Percentiles rank a stretch among this genome's conserved stretches.
Evolutionary conservation across 2,797 vertebrate genomes (phyloP).

Genomic region (Sarcophilus harrisii): DNA sequence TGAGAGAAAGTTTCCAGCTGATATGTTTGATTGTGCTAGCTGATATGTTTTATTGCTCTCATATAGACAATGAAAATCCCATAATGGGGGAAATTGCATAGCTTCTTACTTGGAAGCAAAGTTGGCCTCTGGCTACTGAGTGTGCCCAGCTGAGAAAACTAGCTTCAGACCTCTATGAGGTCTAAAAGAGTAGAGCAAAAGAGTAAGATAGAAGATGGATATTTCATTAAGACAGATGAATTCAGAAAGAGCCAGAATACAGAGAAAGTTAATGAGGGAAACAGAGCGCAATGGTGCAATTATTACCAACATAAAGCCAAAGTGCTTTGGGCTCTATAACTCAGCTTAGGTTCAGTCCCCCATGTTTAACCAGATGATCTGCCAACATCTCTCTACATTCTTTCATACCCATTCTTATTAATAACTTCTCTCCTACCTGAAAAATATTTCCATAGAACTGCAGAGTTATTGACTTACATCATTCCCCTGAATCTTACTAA

Average conservation of each 20-base stretch:
- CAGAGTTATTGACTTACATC: slow-evolving; percentile 30
- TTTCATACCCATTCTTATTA: slow-evolving; percentile 2
- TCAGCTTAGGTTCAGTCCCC: slow-evolving; percentile 70
- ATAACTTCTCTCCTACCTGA: slow-evolving; percentile 41
- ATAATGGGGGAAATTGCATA: slow-evolving; percentile 67
- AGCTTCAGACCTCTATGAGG: slow-evolving; percentile 56
- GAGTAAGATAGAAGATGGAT: slow-evolving; percentile 63
- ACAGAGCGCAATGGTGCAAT: slow-evolving; percentile 26
- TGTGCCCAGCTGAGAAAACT: slow-evolving; percentile 68
- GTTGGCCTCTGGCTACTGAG: slow-evolving; percentile 71
- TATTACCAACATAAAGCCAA: slow-evolving; percentile 65
- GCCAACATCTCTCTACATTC: not conserved
- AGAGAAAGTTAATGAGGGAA: slow-evolving; percentile 73
- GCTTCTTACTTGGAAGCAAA: slow-evolving; percentile 68
- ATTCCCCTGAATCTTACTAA: slow-evolving; percentile 8
- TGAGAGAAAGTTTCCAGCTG: slow-evolving; percentile 72
- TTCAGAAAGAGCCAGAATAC: slow-evolving; percentile 62
- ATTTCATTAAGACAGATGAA: slow-evolving; percentile 74
- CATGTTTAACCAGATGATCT: slow-evolving; percentile 59
- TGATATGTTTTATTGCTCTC: slow-evolving; percentile 74
- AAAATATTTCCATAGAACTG: slow-evolving; percentile 12
- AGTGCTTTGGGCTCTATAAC: slow-evolving; percentile 53
- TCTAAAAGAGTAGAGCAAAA: slow-evolving; percentile 58
- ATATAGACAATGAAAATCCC: slow-evolving; percentile 72
- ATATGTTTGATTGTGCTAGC: slow-evolving; percentile 76